Evolutionary conservation across 2,113 vertebrate genomes (phyloP).

Genomic region (Aegypius monachus): DNA sequence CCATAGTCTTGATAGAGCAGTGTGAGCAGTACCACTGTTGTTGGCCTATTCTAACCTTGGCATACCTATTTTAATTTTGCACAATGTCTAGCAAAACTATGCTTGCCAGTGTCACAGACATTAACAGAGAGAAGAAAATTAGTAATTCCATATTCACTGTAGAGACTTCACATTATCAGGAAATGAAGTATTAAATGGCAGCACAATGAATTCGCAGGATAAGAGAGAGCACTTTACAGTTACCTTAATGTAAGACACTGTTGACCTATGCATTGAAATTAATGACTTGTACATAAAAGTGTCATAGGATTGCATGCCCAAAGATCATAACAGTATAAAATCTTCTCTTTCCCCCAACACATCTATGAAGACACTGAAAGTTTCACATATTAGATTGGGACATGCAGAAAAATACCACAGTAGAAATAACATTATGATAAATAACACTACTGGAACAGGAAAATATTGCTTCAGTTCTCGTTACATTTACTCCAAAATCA

Average conservation of each 20-base stretch:
- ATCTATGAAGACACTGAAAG: background rate
- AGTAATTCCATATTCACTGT: background rate
- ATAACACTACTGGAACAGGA: background rate
- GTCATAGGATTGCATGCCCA: background rate
- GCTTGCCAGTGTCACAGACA: background rate
- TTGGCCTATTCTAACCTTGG: background rate
- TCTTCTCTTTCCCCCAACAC: background rate
- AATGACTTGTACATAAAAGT: background rate
- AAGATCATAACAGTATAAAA: background rate
- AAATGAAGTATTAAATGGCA: background rate
- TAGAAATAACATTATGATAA: background rate
- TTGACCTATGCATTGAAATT: background rate
- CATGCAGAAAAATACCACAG: background rate
- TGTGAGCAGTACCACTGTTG: rapidly evolving
- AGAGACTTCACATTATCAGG: background rate
- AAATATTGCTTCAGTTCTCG: background rate
- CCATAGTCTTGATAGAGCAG: background rate
- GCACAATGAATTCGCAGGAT: background rate
- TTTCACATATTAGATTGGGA: background rate
- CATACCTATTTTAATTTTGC: background rate
- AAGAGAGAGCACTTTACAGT: background rate
- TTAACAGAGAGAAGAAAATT: background rate
- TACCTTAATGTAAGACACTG: background rate
- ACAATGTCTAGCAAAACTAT: background rate
- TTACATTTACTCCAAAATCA: background rate